Evolutionary conservation across 2,113 vertebrate species (phyloP), one percentile per base, ranked within the genome.

Genomic region (Plecturocebus donacophilus): DNA sequence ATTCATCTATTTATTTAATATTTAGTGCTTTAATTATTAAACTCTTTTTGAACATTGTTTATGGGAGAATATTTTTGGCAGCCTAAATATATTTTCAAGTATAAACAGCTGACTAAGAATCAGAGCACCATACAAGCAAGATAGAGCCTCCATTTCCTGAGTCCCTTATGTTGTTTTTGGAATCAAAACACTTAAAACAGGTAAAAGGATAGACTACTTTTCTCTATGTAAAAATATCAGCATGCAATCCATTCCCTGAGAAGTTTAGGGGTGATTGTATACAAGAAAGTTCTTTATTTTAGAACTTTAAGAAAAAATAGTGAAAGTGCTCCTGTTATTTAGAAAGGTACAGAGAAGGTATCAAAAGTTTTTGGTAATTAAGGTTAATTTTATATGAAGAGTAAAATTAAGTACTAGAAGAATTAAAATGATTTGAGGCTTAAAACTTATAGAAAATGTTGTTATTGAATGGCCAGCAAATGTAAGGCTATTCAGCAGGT

Each of bases 1-100:
- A 97, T 94, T 97, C 77, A 97, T 98, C 32, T 96, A 96, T 95
- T 94, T 97, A 95, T 94, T 97, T 94, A 97, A 96, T 95, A 97
- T 94, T 98, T 98, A 98, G 87, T 56, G 68, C 40, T 97, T 97
- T 97, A 97, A 97, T 96, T 96, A 96, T 97, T 98, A 96, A 97
- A 81, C 47, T 92, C 66, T 85, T 96, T 94, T 96, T 95, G 81
- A 97, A 91, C 95, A 98, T 90, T 97, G 91, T 96, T 98, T 97
- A 94, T 96, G 42, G 68, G 30, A 96, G 81, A 96, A 94, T 96
- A 94, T 85, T 92, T 87, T 94, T 96, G 93, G 81, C 45, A 96
- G 61, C 32, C n/a, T 86, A 94, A 97, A 90, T 89, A 86, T 68
- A 94, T 73, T 95, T 61, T 97, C 95, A 96, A 87, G 68, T 83